These are phyloP conservation scores for Zoanthus solanderi DNA, from an alignment of 92 coral and sea anemone species.

Conservation along the genomic window DNA sequence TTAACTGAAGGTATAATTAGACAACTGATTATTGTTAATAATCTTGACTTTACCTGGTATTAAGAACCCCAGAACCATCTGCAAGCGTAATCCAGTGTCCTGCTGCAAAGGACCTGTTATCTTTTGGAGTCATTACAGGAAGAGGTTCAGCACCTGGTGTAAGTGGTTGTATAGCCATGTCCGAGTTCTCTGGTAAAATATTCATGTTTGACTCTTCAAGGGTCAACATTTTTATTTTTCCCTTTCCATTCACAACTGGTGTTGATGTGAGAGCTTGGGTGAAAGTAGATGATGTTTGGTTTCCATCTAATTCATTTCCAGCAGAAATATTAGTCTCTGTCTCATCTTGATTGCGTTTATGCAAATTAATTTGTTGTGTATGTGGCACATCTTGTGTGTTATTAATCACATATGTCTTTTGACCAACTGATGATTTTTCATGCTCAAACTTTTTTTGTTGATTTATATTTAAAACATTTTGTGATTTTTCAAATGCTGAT, in stretches of 20 bases:
- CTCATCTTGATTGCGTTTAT: not conserved
- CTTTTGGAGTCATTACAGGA: constrained; percentile 66
- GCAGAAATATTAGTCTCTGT: not conserved
- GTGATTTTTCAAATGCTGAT: constrained; percentile 21
- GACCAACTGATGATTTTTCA: constrained; percentile 18
- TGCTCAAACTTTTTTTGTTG: not conserved
- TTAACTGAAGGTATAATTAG: not conserved
- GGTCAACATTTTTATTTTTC: constrained; percentile 55
- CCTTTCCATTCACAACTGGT: constrained; percentile 63
- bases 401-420: constrained; percentile 34
- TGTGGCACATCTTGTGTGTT: not conserved
- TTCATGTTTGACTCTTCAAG: constrained; percentile 52
- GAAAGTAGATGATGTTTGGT: constrained; percentile 6
- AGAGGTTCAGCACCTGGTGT: constrained; percentile 14
- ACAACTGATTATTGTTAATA: not conserved
- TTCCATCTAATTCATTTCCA: not conserved
- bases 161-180: not conserved
- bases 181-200: not conserved
- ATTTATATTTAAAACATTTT: constrained; percentile 20
- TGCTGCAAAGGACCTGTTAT: constrained; percentile 57
- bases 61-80: constrained; percentile 93
- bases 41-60: constrained; percentile 77
- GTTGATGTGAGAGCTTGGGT: constrained; percentile 74
- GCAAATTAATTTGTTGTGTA: not conserved
- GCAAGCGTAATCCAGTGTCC: constrained; percentile 91